These are phyloP conservation scores for Lepus oiostolus DNA, from an alignment of 2,797 vertebrate genomes.

Conservation along the genomic window DNA sequence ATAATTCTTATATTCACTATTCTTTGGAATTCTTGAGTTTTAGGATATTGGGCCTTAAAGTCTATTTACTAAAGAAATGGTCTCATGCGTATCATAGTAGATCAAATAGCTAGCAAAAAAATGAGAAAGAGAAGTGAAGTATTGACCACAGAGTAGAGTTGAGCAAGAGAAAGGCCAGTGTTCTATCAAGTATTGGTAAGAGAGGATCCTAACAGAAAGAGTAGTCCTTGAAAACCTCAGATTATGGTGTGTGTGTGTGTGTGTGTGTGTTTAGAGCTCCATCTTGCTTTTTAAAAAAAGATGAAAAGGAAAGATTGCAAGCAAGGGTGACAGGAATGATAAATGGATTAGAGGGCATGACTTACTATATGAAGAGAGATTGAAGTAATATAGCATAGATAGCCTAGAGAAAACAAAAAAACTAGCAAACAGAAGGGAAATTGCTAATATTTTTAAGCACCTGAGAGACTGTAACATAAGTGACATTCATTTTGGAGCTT, in stretches of 20 bases:
- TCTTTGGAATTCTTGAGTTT: slow-evolving; percentile 61
- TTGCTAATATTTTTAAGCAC: slow-evolving; percentile 73
- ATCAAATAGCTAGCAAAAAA: not conserved
- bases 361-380: slow-evolving; percentile 60
- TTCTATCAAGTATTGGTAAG: not conserved
- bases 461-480: slow-evolving; percentile 71
- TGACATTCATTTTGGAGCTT: slow-evolving; percentile 74
- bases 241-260: not conserved
- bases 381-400: slow-evolving; percentile 76
- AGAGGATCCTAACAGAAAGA: not conserved
- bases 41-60: not conserved
- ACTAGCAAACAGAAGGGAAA: slow-evolving; percentile 71
- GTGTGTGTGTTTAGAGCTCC: slow-evolving; percentile 47
- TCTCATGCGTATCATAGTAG: not conserved
- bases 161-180: not conserved
- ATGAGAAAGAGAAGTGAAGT: not conserved
- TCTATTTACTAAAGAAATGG: not conserved
- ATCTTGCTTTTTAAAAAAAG: slow-evolving; percentile 65
- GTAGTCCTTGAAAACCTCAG: not conserved
- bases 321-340: slow-evolving; percentile 60
- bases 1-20: not conserved
- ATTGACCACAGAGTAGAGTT: not conserved
- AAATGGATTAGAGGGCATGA: slow-evolving; percentile 78
- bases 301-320: slow-evolving; percentile 65
- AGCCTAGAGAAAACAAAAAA: slow-evolving; percentile 67